Base-by-base conservation (phyloP, 2,113 vertebrate genomes). In the Dunckerocampus dactyliophorus region DNA sequence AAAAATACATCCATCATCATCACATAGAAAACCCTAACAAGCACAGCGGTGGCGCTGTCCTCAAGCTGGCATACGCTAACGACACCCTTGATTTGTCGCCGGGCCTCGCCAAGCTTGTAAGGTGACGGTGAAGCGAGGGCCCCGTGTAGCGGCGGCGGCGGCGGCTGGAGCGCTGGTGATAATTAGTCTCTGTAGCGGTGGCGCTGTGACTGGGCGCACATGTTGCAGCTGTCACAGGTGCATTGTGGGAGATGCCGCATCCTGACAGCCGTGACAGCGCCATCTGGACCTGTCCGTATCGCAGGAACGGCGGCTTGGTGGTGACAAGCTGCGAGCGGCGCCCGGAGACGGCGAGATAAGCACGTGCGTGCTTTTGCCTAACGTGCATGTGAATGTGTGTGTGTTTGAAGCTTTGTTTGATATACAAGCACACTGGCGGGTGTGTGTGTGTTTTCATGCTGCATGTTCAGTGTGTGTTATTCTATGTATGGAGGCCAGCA, bases 201-300 rank as follows among this genome's bases (percentile, higher is more conserved):
- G 66, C 55, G 72, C 77, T 81, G 79, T 82, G 89, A 87, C 87
- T 85, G 85, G 87, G 74, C 76, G 77, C 88, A 88, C 88, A 89
- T 90, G 88, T 89, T 90, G 74, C 77, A 74, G 81, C 89, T 90
- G 90, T 89, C 89, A 91, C 85, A 90, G 89, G 90, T 92, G 91
- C 81, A 90, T 90, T 88, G 79, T 89, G 82, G 88, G 89, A 91
- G 80, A 87, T 68, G 72, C 70, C 82, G 80, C 74, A 72, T 70
- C 76, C 12, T 90, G 87, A 91, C 88, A 89, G 83, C 75, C 80
- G 67, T 90, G 90, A 91, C 89, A 84, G 88, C 76, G 66, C 89
- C 90, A 90, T 90, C 89, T 91, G 89, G 88, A 87, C 81, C 86
- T 71, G 85, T 86, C 85, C 62, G 49, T 80, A 69, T 71, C 69